Conservation (phyloP, 2,113 vertebrate species). For the Piaya cayana region DNA sequence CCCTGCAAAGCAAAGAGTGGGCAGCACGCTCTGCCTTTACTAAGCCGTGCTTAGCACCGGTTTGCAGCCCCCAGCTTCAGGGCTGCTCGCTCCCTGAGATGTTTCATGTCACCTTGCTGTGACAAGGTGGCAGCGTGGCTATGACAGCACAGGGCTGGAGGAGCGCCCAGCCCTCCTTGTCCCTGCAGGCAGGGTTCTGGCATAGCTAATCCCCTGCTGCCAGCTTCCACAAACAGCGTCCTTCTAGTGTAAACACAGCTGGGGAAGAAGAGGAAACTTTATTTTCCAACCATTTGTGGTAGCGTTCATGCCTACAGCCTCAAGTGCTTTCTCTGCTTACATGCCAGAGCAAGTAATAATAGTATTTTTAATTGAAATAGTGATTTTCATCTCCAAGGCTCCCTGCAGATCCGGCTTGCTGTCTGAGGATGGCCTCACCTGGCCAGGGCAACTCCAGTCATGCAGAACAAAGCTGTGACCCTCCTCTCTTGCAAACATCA, state of each 20-base stretch:
- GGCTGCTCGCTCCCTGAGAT: background rate
- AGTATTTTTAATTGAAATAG: background rate
- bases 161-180: background rate
- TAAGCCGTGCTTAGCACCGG: background rate
- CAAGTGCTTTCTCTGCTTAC: background rate
- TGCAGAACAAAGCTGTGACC: background rate
- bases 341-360: background rate
- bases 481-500: background rate
- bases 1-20: background rate
- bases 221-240: background rate
- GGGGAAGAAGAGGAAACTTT: background rate
- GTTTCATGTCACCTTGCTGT: background rate
- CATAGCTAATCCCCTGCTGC: background rate
- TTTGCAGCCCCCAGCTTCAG: background rate
- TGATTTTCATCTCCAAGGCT: background rate
- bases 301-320: background rate
- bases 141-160: background rate
- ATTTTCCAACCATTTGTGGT: background rate
- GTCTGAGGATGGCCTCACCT: background rate
- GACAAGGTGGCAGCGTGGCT: background rate
- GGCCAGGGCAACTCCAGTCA: background rate
- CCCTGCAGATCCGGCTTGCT: fast-evolving
- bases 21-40: background rate
- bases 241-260: constrained; percentile 44
- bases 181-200: background rate